Base-by-base conservation (phyloP, 1,140 invertebrate species). In the Adelges cooleyi region DNA sequence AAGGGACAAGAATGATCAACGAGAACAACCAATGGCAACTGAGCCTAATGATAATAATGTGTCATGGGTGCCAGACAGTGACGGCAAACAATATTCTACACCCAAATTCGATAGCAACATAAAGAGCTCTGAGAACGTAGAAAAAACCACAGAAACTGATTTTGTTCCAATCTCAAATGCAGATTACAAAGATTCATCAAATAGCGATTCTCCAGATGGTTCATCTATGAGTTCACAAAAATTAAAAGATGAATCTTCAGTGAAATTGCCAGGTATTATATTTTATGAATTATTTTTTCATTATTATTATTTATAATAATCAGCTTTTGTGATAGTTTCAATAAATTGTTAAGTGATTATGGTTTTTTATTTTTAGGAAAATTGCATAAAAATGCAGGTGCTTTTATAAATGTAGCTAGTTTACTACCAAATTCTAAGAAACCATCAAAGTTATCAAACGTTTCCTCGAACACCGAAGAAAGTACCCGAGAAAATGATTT, bases 341-440 rank as follows among this genome's bases (percentile, higher is more conserved):
- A n/a, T n/a, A n/a, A n/a, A n/a, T n/a, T n/a, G n/a, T n/a, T n/a
- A n/a, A n/a, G n/a, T n/a, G n/a, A n/a, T n/a, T n/a, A n/a, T n/a
- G n/a, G n/a, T n/a, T n/a, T n/a, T n/a, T n/a, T n/a, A n/a, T n/a
- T 59, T 59, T 22, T 11, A 62, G 56, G 56, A 15, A 62, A 62
- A 33, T 62, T 62, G 22, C 42, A 5, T 46, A 62, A 62, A 33
- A 62, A 46, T 62, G 40, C 25, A 8, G 56, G 56, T 33, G 23
- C 42, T 10, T 62, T 62, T 48, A 62, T 62, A 46, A 62, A 62
- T 48, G 15, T 62, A 29, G 25, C 40, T 5, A 17, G 42, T 62
- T 11, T 62, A 48, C 23, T 44, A 46, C 56, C 56, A 1, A 62
- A 62, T 22, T 33, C 42, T 10, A 46, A 46, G 44, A 44, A 17